These are phyloP conservation scores for Ooceraea biroi DNA, from an alignment of 1,140 invertebrate species.

Conservation along the genomic window DNA sequence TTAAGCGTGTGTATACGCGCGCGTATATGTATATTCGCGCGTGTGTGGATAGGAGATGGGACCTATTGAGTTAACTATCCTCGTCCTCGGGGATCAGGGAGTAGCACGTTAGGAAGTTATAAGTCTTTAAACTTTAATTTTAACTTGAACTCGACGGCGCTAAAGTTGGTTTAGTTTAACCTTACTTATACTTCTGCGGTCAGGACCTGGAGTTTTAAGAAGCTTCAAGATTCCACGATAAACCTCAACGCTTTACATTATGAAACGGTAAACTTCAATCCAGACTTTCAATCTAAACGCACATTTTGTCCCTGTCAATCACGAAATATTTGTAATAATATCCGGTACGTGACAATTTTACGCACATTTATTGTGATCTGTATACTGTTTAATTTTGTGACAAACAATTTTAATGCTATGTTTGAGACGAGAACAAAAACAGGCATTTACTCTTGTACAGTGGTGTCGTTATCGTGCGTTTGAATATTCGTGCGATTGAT, in stretches of 20 bases:
- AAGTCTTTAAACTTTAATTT: slow-evolving; percentile 82
- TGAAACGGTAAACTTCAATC: slow-evolving; percentile 1
- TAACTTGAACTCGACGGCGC: slow-evolving; percentile 72
- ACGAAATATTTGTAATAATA: slow-evolving; percentile 30
- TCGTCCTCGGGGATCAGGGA: slow-evolving; percentile 70
- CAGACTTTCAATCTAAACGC: slow-evolving; percentile 28
- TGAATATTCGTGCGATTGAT: neutral
- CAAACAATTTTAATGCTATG: slow-evolving; percentile 17
- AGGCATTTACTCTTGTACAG: neutral
- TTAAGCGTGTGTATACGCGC: slow-evolving; percentile 22
- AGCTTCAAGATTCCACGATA: slow-evolving; percentile 75
- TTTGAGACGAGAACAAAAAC: slow-evolving; percentile 31
- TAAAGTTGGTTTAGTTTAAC: slow-evolving; percentile 73
- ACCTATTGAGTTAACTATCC: slow-evolving; percentile 70
- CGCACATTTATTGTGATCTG: slow-evolving; percentile 10
- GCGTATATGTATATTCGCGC: neutral
- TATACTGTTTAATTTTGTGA: slow-evolving; percentile 28
- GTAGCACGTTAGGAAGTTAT: slow-evolving; percentile 77
- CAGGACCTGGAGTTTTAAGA: slow-evolving; percentile 70
- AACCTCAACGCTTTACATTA: slow-evolving; percentile 71
- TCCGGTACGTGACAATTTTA: slow-evolving; percentile 13
- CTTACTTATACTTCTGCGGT: slow-evolving; percentile 77
- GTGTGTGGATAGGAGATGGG: slow-evolving; percentile 42
- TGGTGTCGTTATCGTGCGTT: neutral
- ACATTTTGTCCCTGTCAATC: slow-evolving; percentile 6